Conservation (phyloP, 2,888 invertebrate genomes). For the Eristalis pertinax region DNA sequence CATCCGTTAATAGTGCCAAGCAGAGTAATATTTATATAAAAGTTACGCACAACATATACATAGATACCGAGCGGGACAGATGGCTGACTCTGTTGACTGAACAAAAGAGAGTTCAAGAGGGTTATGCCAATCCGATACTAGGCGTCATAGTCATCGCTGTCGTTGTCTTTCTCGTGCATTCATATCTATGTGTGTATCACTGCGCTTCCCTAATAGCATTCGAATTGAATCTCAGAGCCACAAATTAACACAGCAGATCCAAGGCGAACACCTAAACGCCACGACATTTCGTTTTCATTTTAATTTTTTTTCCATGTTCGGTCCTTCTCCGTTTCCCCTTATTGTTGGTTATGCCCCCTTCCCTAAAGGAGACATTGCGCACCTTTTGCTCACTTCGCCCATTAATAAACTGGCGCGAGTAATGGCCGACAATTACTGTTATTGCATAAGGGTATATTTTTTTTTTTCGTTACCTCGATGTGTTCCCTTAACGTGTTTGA, state of each 20-base stretch:
- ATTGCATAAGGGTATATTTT: conserved; percentile 64
- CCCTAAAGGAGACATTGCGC: conserved; percentile 49
- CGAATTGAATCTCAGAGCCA: conserved; percentile 70
- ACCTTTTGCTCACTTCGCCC: conserved; percentile 69
- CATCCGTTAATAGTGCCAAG: conserved; percentile 70
- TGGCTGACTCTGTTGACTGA: conserved; percentile 43
- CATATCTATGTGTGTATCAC: conserved; percentile 28
- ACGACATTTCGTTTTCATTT: conserved; percentile 31
- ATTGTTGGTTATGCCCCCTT: conserved; percentile 31
- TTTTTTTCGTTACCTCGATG: conserved; percentile 26
- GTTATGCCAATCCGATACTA: conserved; percentile 48
- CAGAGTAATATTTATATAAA: conserved; percentile 29
- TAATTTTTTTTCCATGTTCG: conserved; percentile 10
- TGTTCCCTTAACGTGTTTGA: conserved; percentile 69
- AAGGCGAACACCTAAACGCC: conserved; percentile 51
- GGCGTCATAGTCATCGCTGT: conserved; percentile 9
- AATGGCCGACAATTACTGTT: conserved; percentile 73
- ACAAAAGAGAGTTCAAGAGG: conserved; percentile 65
- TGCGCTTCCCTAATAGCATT: conserved; percentile 71
- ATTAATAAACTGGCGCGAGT: conserved; percentile 72
- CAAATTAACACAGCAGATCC: conserved; percentile 66
- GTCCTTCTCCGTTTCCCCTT: neutral
- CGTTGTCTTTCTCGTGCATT: conserved; percentile 27
- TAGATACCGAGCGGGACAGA: conserved; percentile 42
- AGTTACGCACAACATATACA: conserved; percentile 62